phyloP scores from a whole-genome alignment of 1,140 invertebrate species.

The Nomia melanderi region DNA sequence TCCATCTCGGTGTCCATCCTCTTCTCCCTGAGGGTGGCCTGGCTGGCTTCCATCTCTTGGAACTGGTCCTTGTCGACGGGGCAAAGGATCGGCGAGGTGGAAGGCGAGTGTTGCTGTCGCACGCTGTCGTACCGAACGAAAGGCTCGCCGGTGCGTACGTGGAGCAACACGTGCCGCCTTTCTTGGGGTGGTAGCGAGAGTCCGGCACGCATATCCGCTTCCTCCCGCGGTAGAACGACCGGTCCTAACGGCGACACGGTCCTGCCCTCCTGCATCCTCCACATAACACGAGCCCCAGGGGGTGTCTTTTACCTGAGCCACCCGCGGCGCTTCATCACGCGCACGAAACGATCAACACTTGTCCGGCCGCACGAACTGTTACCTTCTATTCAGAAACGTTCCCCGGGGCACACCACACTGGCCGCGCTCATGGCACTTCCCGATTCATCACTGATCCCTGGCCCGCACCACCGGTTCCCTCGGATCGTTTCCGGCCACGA shows the following conservation, averaged over 20 bases:
- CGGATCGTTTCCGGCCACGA: background rate
- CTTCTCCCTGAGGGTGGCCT: slow-evolving; percentile 49
- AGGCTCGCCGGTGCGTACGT: slow-evolving; percentile 72
- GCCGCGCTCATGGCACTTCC: slow-evolving; percentile 4
- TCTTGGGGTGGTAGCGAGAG: slow-evolving; percentile 63
- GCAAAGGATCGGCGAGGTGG: slow-evolving; percentile 50
- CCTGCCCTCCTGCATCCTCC: slow-evolving; percentile 77
- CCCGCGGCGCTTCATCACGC: slow-evolving; percentile 41
- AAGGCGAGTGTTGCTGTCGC: slow-evolving; percentile 59
- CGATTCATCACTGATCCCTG: slow-evolving; percentile 29
- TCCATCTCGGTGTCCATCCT: slow-evolving; percentile 67
- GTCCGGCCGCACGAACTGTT: no score
- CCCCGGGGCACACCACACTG: slow-evolving; percentile 9
- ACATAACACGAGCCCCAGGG: slow-evolving; percentile 65
- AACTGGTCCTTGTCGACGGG: slow-evolving; percentile 56
- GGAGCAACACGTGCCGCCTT: slow-evolving; percentile 70
- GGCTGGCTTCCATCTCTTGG: slow-evolving; percentile 54
- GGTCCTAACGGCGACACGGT: slow-evolving; percentile 75
- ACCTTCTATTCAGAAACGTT: background rate
- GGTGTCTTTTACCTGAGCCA: slow-evolving; percentile 53
- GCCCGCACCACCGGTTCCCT: background rate
- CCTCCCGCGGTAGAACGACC: slow-evolving; percentile 69
- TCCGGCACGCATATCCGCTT: slow-evolving; percentile 65
- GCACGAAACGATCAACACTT: no score
- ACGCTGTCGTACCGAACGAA: slow-evolving; percentile 72